Base-by-base conservation (phyloP, 1,140 invertebrate genomes). In the Cataglyphis hispanica region DNA sequence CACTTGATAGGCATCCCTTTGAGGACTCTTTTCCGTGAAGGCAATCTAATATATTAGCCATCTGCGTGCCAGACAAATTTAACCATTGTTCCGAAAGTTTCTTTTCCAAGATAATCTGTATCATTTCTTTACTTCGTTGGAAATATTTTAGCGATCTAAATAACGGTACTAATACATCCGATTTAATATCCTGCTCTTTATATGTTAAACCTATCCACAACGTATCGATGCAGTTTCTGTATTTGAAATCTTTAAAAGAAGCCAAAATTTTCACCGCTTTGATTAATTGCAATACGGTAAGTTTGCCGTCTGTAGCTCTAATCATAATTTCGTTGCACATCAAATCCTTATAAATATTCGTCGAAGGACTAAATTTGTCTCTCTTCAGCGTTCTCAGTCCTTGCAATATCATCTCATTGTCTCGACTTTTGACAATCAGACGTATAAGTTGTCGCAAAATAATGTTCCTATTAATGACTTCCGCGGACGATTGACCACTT, bases 201-300 rank as follows among this genome's bases (percentile, higher is more conserved):
- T 95, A 95, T 46, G 96, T 93, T 74, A 98, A 96, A 40, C 97
- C 97, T 86, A 96, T 93, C 97, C 97, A 98, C n/a, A 97, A 90
- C 91, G 96, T 96, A 85, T 97, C 97, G 67, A 97, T 94, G 16
- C 94, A 93, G 43, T 95, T 94, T 67, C 91, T 91, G 92, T 95
- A 96, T 70, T 95, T 95, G 5, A 92, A 50, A 87, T 95, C 92
- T 75, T 91, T 91, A 80, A 93, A 96, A 85, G 77, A 86, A 72
- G 67, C 91, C 50, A 92, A 88, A 74, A 94, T 91, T 64, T 93
- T 91, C 34, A 96, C 94, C 76, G 96, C 95, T 77, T 96, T 94
- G 91, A 96, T 96, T 27, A 97, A 91, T 87, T 97, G 96, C 22
- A 94, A 90, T n/a, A 98, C 88, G 25, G 92, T 94, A 46, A 97